Evolutionary conservation across 2,888 invertebrate species (phyloP), one percentile per base, ranked within the genome.

Genomic region (Eupithecia insigniata): DNA sequence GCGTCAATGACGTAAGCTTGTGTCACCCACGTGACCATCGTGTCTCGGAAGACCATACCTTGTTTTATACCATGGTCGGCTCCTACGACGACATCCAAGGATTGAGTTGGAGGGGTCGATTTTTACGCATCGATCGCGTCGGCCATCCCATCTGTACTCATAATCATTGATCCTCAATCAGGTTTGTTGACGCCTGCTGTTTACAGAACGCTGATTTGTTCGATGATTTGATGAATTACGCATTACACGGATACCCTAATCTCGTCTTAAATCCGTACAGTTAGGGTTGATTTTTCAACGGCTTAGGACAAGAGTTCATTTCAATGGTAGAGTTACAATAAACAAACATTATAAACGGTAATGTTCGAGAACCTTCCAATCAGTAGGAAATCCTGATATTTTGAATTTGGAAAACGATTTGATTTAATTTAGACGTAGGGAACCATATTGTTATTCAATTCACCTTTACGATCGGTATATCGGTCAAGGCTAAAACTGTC

Each of bases 161-260:
- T 26, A 22, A 51, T 75, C 79, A 70, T 10, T 76, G 78, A 2
- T 73, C 62, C 79, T 85, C 84, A 85, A 87, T 87, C 86, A 85
- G 82, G 82, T 69, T 73, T 83, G 83, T 84, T 84, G 83, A 82
- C 81, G 70, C 64, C 70, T 66, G 32, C 30, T 81, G 81, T 82
- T 83, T 81, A 81, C 81, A 65, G 74, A 76, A 71, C 76, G 73
- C 69, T 79, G 74, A 77, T 77, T 80, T 79, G 83, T 80, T 81
- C 77, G 80, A 73, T 78, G 67, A 76, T 79, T 80, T 32, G 32
- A 61, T 61, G 28, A 61, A 61, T 32, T 32, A 62, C 10, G 61
- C 32, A 5, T 30, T 34, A 61, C 8, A 61, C 18, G n/a, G 30
- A n/a, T 34, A 62, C n/a, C 32, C 32, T 62, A 62, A 62, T 22